Conservation (phyloP, 2,113 vertebrate genomes). For the Bombycilla garrulus region DNA sequence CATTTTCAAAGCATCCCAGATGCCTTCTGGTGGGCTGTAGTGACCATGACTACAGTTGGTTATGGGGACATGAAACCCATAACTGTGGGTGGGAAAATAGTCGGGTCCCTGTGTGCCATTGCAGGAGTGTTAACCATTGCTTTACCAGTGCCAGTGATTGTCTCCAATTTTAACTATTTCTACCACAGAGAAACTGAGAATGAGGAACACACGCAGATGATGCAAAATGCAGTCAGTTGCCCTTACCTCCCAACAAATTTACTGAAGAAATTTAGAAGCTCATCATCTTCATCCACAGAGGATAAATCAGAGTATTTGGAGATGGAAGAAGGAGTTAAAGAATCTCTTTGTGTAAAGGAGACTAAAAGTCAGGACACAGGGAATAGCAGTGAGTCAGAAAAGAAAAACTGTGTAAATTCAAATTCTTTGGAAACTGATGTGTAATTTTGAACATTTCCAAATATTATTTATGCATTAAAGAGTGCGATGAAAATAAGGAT, state of each 20-base stretch:
- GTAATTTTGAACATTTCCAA: slow-evolving; percentile 79
- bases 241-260: slow-evolving; percentile 90
- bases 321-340: slow-evolving; percentile 97
- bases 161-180: slow-evolving; percentile 99
- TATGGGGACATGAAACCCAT: slow-evolving; percentile 99
- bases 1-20: slow-evolving; percentile 99
- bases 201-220: slow-evolving; percentile 86
- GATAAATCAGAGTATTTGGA: slow-evolving; percentile 98
- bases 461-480: slow-evolving; percentile 79
- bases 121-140: slow-evolving; percentile 98
- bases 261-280: slow-evolving; percentile 89
- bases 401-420: slow-evolving; percentile 90
- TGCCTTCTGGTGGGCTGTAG: slow-evolving; percentile 99
- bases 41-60: slow-evolving; percentile 99
- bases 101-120: slow-evolving; percentile 97
- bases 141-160: slow-evolving; percentile 97
- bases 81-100: slow-evolving; percentile 97
- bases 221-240: slow-evolving; percentile 87
- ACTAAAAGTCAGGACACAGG: slow-evolving; percentile 89
- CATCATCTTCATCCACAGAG: slow-evolving; percentile 90
- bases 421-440: slow-evolving; percentile 97
- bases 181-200: slow-evolving; percentile 98
- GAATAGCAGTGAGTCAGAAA: slow-evolving; percentile 90
- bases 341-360: slow-evolving; percentile 92
- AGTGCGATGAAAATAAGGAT: slow-evolving; percentile 78